These are phyloP conservation scores for Apostichopus parvimensis DNA, from an alignment of 35 echinoderm and acorn worm species.

Conservation along the genomic window DNA sequence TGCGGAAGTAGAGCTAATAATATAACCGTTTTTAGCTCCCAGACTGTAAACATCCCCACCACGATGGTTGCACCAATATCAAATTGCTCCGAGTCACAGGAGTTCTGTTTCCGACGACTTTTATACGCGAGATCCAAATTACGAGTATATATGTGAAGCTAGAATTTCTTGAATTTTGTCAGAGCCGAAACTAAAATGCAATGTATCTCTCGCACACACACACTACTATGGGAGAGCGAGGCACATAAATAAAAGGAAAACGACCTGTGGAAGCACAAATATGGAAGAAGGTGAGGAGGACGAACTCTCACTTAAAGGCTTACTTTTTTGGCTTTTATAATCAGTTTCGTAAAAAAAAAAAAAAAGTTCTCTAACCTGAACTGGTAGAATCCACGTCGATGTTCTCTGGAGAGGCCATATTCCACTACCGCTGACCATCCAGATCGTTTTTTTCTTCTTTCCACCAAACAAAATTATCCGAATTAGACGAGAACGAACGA, in stretches of 20 bases:
- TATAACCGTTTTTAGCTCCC: slow-evolving; percentile 6
- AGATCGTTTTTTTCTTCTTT: background rate
- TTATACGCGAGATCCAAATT: too few species aligned
- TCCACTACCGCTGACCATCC: background rate
- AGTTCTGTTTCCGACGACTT: background rate
- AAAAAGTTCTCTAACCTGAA: slow-evolving; percentile 2
- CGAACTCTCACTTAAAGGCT: too few species aligned
- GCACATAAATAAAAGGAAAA: too few species aligned
- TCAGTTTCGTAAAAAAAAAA: background rate
- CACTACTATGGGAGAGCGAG: too few species aligned
- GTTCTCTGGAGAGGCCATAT: slow-evolving; percentile 38
- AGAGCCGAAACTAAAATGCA: too few species aligned
- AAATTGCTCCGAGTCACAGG: background rate
- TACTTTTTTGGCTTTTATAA: too few species aligned
- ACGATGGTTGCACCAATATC: background rate
- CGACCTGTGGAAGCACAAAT: too few species aligned
- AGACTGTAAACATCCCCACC: slow-evolving; percentile 3
- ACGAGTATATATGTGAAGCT: too few species aligned
- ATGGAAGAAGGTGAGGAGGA: too few species aligned
- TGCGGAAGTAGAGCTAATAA: slow-evolving; percentile 34
- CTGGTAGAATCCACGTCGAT: slow-evolving; percentile 41
- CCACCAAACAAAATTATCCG: background rate
- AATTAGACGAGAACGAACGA: background rate
- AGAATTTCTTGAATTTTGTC: too few species aligned
- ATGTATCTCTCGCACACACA: too few species aligned